These are phyloP conservation scores for Dermatemys mawii DNA, from an alignment of 2,113 vertebrate genomes.

Conservation along the genomic window DNA sequence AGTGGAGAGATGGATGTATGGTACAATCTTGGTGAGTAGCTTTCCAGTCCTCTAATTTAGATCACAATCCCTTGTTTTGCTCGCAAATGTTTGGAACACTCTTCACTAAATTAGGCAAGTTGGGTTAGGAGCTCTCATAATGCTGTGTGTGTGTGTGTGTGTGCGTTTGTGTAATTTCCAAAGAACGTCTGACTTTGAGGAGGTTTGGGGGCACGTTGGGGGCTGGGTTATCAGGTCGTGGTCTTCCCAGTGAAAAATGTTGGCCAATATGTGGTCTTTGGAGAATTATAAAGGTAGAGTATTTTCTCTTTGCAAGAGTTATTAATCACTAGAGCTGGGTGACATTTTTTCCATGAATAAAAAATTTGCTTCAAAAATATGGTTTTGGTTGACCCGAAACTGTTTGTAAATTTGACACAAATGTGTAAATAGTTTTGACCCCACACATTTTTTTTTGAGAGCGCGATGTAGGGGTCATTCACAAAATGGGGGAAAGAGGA, in stretches of 20 bases:
- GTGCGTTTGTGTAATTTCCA: background rate
- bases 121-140: background rate
- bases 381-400: background rate
- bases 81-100: background rate
- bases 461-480: no score
- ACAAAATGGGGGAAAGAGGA: no score
- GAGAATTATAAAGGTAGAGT: background rate
- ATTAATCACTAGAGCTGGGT: background rate
- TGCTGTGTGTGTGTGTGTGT: background rate
- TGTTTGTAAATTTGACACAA: background rate
- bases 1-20: constrained; percentile 99
- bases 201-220: no score
- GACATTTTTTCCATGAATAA: background rate
- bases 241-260: background rate
- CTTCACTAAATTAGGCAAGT: background rate
- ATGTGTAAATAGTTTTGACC: background rate
- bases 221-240: background rate
- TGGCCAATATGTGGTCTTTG: background rate
- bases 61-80: background rate
- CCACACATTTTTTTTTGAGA: no score
- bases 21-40: constrained; percentile 96
- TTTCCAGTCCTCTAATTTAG: background rate
- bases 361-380: background rate
- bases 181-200: background rate
- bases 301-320: background rate